Base-by-base conservation (phyloP, 2,797 vertebrate genomes). In the Gobio occitaniae region DNA sequence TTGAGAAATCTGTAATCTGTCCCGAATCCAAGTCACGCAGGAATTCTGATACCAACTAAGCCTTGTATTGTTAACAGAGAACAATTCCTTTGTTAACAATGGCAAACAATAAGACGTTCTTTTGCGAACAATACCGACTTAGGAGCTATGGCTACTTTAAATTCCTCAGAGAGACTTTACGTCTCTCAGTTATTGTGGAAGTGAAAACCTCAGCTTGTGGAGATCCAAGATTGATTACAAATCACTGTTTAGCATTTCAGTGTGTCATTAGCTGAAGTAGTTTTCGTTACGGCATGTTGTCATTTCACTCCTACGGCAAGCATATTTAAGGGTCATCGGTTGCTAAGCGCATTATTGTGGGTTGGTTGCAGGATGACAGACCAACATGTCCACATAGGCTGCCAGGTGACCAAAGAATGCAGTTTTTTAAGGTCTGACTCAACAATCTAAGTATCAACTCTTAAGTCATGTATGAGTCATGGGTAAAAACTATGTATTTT, bases 191-290 rank as follows among this genome's bases (percentile, higher is more conserved):
- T 65, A 65, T 16, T 19, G 63, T 71, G 70, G 32, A 48, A 79
- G 69, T 76, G 32, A 76, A 52, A 76, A 54, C 59, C 52, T 71
- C 54, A 82, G 83, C 48, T 71, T 65, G 77, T 50, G 79, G 78
- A 78, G 77, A 48, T 77, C 47, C 7, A n/a, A 83, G 86, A 88
- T 78, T 85, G 84, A 84, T 84, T 87, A 84, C 78, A 80, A 84
- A 86, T 86, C 71, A n/a, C 74, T 56, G 72, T 25, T 74, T 16
- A 79, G 81, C 48, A 78, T 72, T 50, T 76, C 52, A 48, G 84
- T 3, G 72, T 69, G 76, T 84, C 70, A 84, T 88, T 85, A 86
- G 83, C 75, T 69, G 38, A 75, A 71, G 36, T 13, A 29, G 59
- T 13, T 71, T 78, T 21, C 10, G 29, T 25, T 25, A 65, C 0